These are phyloP conservation scores for Heliconius himera DNA, from an alignment of 1,140 invertebrate genomes.

Conservation along the genomic window DNA sequence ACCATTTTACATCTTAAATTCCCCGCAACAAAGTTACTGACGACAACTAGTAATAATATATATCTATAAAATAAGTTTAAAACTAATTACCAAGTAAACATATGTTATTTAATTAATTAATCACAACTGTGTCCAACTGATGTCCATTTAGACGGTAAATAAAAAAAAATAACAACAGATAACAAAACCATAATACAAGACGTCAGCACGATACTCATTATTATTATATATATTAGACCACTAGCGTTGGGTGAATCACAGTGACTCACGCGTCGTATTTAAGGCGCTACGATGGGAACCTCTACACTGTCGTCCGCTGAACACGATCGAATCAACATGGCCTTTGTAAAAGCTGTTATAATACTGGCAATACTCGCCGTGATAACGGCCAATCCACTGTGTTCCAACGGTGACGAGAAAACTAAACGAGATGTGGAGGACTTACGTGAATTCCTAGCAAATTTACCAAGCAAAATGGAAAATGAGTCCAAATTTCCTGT, in stretches of 20 bases:
- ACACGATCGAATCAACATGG: constrained; percentile 17
- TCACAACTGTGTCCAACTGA: background rate
- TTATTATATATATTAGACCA: background rate
- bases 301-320: background rate
- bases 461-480: constrained; percentile 28
- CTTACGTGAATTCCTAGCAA: constrained; percentile 43
- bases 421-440: constrained; percentile 30
- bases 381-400: constrained; percentile 30
- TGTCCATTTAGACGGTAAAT: background rate
- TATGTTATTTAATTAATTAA: background rate
- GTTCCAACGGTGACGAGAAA: constrained; percentile 38
- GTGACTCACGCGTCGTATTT: constrained; percentile 8
- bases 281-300: background rate
- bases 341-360: background rate
- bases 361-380: background rate
- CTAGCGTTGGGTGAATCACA: constrained; percentile 20
- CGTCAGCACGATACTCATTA: constrained; percentile 24
- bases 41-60: too few species aligned
- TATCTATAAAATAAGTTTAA: too few species aligned
- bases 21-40: too few species aligned
- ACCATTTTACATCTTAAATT: too few species aligned
- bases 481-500: constrained; percentile 38
- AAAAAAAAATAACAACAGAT: background rate
- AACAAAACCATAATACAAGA: background rate
- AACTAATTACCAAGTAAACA: background rate